These are phyloP conservation scores for Copidosoma floridanum DNA, from an alignment of 1,140 invertebrate genomes.

Conservation along the genomic window DNA sequence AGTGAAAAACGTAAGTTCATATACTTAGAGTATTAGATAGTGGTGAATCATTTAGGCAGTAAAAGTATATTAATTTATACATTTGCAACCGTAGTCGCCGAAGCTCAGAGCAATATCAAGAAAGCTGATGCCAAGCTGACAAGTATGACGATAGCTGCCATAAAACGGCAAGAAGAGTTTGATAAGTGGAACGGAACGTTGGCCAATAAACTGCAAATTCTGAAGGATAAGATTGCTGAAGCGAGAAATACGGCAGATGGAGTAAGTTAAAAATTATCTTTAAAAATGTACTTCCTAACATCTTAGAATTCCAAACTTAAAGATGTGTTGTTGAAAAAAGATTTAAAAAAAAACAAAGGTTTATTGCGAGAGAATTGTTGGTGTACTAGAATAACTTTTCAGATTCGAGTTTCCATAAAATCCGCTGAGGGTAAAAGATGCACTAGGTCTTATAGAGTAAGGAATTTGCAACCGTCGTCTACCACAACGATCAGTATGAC, in stretches of 20 bases:
- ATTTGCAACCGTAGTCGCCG: too few relatives aligned
- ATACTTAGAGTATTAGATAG: background rate
- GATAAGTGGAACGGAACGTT: constrained; percentile 63
- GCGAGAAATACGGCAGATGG: constrained; percentile 78
- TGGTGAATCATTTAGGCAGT: background rate
- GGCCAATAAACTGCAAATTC: constrained; percentile 62
- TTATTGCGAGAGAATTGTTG: too few relatives aligned
- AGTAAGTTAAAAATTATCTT: too few relatives aligned
- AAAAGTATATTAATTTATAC: constrained; percentile 16
- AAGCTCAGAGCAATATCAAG: constrained; percentile 61
- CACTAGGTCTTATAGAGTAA: constrained; percentile 69
- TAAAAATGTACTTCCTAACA: background rate
- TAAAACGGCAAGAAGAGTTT: constrained; percentile 61
- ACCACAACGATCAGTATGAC: constrained; percentile 70
- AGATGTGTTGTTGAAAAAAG: background rate
- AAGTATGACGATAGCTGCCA: constrained; percentile 56
- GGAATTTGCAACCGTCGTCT: constrained; percentile 64
- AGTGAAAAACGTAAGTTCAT: constrained; percentile 47
- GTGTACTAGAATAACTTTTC: too few relatives aligned
- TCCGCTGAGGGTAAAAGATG: constrained; percentile 64
- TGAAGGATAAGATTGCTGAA: constrained; percentile 73
- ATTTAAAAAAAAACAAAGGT: background rate
- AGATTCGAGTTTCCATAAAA: constrained; percentile 80
- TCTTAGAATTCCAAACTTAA: background rate
- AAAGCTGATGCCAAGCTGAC: constrained; percentile 58